Base-by-base conservation (phyloP, 2,797 vertebrate genomes). In the Chiloscyllium punctatum region DNA sequence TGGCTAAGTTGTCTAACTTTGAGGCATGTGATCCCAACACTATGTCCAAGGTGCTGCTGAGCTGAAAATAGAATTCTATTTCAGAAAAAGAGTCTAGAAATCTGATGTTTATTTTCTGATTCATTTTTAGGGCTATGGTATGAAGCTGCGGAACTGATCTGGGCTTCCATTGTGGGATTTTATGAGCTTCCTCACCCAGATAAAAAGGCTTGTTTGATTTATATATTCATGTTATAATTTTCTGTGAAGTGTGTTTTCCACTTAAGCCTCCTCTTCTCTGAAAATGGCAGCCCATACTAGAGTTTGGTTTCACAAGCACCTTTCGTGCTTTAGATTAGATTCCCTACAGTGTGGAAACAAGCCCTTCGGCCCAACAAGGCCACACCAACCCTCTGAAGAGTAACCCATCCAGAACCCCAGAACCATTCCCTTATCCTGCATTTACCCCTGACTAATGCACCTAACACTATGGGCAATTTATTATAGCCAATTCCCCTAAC, bases 111-210 rank as follows among this genome's bases (percentile, higher is more conserved):
- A 0, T 96, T 87, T 97, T 82, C 82, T 57, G 62, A n/a, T 68
- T 4, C 25, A 74, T 77, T 62, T 95, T n/a, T 97, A 99, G 99
- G 99, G 37, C 97, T 99, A 97, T 99, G 99, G 99, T 98, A 98
- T 0, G 98, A 99, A 96, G 98, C 99, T 0, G 99, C 98, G 5
- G 98, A 99, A 96, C 95, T 99, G 66, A 98, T 98, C 82, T 99
- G 98, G 98, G 98, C 98, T 21, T 99, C 99, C 0, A 95, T 99
- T 79, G 97, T 98, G 6, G 99, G 99, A 1, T 99, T 98, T 96
- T 98, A 98, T 96, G 96, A 98, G 4, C 98, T 99, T 95, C 98
- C 98, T 96, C 98, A 98, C 53, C 98, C 98, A 57, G 99, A 99
- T 96, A 99, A 98, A 97, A 99, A 99, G 98, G 99, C 99, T 72